Conservation (phyloP, 2,113 vertebrate species). For the Gallinago jamesoni region DNA sequence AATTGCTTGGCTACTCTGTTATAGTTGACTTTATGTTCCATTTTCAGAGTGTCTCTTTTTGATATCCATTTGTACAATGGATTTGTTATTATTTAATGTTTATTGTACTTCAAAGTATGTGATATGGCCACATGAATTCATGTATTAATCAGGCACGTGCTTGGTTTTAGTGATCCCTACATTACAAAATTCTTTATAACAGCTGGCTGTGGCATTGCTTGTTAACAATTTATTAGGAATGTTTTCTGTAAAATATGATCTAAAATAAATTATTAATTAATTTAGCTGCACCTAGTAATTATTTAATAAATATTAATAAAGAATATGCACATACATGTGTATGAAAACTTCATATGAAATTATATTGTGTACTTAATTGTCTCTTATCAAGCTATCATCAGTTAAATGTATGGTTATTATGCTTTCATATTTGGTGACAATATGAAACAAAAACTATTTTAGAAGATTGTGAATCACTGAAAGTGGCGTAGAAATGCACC, state of each 20-base stretch:
- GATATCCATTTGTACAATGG: neutral
- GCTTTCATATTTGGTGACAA: conserved; percentile 55
- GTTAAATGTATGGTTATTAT: conserved; percentile 55
- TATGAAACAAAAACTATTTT: conserved; percentile 55
- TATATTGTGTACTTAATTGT: conserved; percentile 44
- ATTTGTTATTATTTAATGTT: neutral
- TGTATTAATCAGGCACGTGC: neutral
- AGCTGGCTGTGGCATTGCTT: conserved; percentile 1
- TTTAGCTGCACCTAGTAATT: conserved; percentile 54
- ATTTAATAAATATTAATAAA: conserved; percentile 75
- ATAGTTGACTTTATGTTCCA: neutral
- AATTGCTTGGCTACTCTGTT: neutral
- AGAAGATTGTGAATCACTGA: conserved; percentile 36
- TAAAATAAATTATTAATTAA: conserved; percentile 63
- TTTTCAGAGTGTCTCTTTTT: neutral
- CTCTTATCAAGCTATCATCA: conserved; percentile 39
- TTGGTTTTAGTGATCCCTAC: conserved; percentile 30
- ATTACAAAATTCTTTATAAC: neutral
- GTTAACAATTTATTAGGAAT: conserved; percentile 45
- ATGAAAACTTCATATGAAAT: conserved; percentile 48
- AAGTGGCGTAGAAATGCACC: conserved; percentile 20
- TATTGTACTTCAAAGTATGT: neutral
- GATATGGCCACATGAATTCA: conserved; percentile 4
- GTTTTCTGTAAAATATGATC: conserved; percentile 33
- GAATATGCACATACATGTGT: neutral